A percentile compares a stretch with the other conserved stretches of the same genome.
These are phyloP conservation scores for Lanius ludovicianus DNA, from an alignment of 2,113 vertebrate genomes.

Conservation along the genomic window DNA sequence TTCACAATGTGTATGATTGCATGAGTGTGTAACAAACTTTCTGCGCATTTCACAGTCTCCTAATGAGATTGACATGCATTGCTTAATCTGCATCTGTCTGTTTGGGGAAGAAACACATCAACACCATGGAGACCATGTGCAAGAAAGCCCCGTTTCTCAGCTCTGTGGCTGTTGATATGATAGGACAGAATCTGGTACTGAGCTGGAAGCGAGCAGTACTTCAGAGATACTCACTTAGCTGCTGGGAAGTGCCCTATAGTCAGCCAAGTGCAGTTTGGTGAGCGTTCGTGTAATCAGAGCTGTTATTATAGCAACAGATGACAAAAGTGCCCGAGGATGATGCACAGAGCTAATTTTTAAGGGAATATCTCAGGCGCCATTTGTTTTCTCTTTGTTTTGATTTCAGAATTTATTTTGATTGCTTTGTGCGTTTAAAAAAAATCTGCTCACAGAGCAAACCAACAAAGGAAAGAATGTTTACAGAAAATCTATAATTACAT, in stretches of 20 bases:
- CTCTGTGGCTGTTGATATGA: constrained; percentile 19
- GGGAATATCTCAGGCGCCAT: background rate
- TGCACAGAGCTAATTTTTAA: constrained; percentile 24
- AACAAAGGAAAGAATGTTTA: constrained; percentile 46
- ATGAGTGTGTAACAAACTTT: constrained; percentile 81
- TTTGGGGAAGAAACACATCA: constrained; percentile 66
- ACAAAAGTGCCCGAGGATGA: constrained; percentile 28
- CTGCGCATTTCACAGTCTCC: constrained; percentile 75
- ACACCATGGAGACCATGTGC: constrained; percentile 64
- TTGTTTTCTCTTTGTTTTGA: constrained; percentile 47
- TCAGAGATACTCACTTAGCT: constrained; percentile 41
- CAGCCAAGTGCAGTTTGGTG: constrained; percentile 31
- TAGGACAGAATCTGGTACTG: constrained; percentile 52
- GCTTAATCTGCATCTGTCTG: constrained; percentile 75
- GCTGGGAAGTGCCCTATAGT: constrained; percentile 47
- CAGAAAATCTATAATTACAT: constrained; percentile 37
- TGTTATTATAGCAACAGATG: constrained; percentile 53
- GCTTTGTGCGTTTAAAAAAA: background rate
- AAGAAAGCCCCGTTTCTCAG: constrained; percentile 33
- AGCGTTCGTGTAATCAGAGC: background rate
- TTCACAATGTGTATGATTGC: constrained; percentile 80
- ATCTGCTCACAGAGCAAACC: background rate
- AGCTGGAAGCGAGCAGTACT: constrained; percentile 1
- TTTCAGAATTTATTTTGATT: constrained; percentile 43
- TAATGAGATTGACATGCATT: constrained; percentile 75